Base-by-base conservation (phyloP, 2,113 vertebrate genomes). In the Microtus ochrogaster region DNA sequence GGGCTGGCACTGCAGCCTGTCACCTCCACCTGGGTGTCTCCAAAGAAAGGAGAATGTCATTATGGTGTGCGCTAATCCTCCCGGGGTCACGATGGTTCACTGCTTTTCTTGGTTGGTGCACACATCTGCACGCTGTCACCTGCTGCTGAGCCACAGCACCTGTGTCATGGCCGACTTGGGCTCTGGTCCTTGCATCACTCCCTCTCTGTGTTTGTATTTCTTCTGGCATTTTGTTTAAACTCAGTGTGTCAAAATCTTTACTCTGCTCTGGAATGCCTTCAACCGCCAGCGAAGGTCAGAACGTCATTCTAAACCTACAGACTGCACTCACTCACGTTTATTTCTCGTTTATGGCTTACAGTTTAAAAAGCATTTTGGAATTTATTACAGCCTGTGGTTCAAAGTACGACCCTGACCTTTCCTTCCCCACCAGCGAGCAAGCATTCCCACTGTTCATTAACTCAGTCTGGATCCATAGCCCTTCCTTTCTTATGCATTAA, bases 161-260 rank as follows among this genome's bases (percentile, higher is more conserved):
- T 61, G 44, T 19, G 13, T 88, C 61, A 70, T 26, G 61, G 66
- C 41, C 28, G 39, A 79, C 85, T 30, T 61, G 28, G 49, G 44
- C 44, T 79, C 61, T 36, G 3, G 3, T 55, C 7, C 7, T 93
- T 44, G n/a, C 11, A 28, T 90, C 74, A 10, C 11, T 17, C 74
- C 6, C 11, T 22, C 11, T 49, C n/a, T n/a, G 36, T 82, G 66
- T 70, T 90, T 58, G n/a, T 30, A 90, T 87, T 76, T 92, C 10
- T 36, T 72, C 36, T 39, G 70, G 16, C 85, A n/a, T 93, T 89
- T 87, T 95, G 28, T 87, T 94, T 91, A 93, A 73, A 70, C 84
- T 41, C 36, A 41, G 72, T 70, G 8, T 24, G 41, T 72, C 14
- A 7, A 65, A 93, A 87, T 55, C 36, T 83, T 68, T 65, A 93